Conservation (phyloP, 1,140 invertebrate genomes). For the Calycopis cecrops region DNA sequence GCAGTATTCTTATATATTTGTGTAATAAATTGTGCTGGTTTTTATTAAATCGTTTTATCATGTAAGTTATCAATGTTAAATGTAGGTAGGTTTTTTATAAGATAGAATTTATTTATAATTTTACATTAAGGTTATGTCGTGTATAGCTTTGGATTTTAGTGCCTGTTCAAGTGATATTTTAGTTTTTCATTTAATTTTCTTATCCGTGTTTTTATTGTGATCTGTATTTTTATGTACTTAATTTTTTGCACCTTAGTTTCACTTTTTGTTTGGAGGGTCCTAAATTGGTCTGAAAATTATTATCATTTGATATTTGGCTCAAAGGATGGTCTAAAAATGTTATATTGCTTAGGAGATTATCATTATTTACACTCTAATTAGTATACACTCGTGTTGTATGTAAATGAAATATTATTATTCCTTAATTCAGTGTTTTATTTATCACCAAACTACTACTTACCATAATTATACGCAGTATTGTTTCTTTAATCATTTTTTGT, state of each 20-base stretch:
- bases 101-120: constrained; percentile 12
- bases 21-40: constrained; percentile 1
- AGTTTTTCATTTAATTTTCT: constrained; percentile 5
- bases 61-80: constrained; percentile 9
- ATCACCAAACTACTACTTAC: no score
- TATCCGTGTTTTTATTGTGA: constrained; percentile 15
- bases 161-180: constrained; percentile 11
- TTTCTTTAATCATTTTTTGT: no score
- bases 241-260: constrained; percentile 14
- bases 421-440: constrained; percentile 34
- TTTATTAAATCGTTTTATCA: constrained; percentile 8
- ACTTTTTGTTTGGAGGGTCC: not conserved
- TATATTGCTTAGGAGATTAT: constrained; percentile 39
- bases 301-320: constrained; percentile 44
- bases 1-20: constrained; percentile 10
- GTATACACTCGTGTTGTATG: constrained; percentile 57
- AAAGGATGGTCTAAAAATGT: constrained; percentile 52
- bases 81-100: constrained; percentile 10
- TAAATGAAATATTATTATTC: constrained; percentile 62
- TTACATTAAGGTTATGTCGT: constrained; percentile 3
- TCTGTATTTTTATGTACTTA: constrained; percentile 20
- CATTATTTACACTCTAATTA: constrained; percentile 50
- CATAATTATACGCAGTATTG: no score
- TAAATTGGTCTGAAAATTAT: constrained; percentile 20
- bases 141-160: constrained; percentile 9